Percentiles rank a stretch among this genome's conserved stretches.
These are phyloP conservation scores for Cephus rjabovi DNA, from an alignment of 2,888 invertebrate species.

Conservation along the genomic window DNA sequence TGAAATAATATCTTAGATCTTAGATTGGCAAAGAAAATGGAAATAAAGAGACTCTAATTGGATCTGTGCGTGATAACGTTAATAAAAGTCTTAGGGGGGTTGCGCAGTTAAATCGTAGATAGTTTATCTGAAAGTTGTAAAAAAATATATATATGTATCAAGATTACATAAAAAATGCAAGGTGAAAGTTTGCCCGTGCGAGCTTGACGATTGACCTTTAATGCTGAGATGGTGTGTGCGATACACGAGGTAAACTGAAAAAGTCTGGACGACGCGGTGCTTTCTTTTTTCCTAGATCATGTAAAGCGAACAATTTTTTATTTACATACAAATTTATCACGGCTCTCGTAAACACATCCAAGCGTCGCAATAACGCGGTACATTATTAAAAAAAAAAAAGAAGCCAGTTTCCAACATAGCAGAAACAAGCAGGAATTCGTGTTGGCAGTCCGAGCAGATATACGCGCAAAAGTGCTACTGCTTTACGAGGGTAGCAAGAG, in stretches of 20 bases:
- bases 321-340: background rate
- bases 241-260: background rate
- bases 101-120: constrained; percentile 8
- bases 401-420: background rate
- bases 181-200: constrained; percentile 47
- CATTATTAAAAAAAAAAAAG: background rate
- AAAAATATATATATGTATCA: constrained; percentile 27
- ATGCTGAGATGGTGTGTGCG: background rate
- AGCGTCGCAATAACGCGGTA: background rate
- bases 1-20: too few species aligned
- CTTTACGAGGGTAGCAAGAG: background rate
- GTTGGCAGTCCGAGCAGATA: background rate
- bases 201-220: constrained; percentile 40
- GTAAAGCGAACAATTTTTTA: background rate
- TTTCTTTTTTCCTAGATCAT: background rate
- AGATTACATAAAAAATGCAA: constrained; percentile 45
- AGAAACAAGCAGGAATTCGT: background rate
- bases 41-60: too few species aligned
- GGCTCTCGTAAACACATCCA: background rate
- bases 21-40: too few species aligned
- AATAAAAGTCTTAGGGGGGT: constrained; percentile 4
- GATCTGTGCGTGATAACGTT: background rate
- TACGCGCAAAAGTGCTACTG: background rate
- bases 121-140: constrained; percentile 12
- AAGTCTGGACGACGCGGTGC: background rate